Percentiles rank a stretch among this genome's conserved stretches.
phyloP scores from a whole-genome alignment of 1,140 invertebrate genomes.

The Drosophila sechellia region DNA sequence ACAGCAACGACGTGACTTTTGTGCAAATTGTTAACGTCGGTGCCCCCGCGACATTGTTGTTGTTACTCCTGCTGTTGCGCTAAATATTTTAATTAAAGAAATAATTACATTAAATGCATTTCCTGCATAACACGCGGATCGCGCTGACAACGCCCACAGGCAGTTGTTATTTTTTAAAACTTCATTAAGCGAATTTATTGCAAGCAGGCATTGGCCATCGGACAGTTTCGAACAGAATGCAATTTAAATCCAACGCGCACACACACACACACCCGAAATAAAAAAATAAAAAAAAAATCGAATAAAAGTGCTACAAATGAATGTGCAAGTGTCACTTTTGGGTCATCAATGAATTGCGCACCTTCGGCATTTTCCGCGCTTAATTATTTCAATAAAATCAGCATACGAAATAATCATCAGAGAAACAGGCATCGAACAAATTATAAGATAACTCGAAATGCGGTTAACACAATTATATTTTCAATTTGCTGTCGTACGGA shows the following conservation, averaged over 20 bases:
- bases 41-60: slow-evolving; percentile 28
- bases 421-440: slow-evolving; percentile 13
- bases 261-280: not conserved
- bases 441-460: slow-evolving; percentile 28
- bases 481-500: slow-evolving; percentile 29
- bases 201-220: slow-evolving; percentile 22
- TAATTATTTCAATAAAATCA: slow-evolving; percentile 76
- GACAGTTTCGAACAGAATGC: slow-evolving; percentile 39
- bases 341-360: slow-evolving; percentile 70
- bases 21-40: slow-evolving; percentile 62
- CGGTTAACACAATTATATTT: slow-evolving; percentile 53
- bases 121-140: slow-evolving; percentile 30
- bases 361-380: slow-evolving; percentile 61
- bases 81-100: slow-evolving; percentile 82
- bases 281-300: slow-evolving; percentile 14
- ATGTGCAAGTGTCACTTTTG: slow-evolving; percentile 61
- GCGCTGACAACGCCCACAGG: slow-evolving; percentile 33
- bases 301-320: slow-evolving; percentile 44
- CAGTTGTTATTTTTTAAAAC: slow-evolving; percentile 59
- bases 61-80: slow-evolving; percentile 47
- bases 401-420: slow-evolving; percentile 42
- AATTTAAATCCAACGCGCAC: slow-evolving; percentile 59
- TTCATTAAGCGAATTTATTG: slow-evolving; percentile 78
- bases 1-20: slow-evolving; percentile 69
- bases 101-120: slow-evolving; percentile 77